Evolutionary conservation across 2,113 vertebrate genomes (phyloP).

Genomic region (Brachyistius frenatus): DNA sequence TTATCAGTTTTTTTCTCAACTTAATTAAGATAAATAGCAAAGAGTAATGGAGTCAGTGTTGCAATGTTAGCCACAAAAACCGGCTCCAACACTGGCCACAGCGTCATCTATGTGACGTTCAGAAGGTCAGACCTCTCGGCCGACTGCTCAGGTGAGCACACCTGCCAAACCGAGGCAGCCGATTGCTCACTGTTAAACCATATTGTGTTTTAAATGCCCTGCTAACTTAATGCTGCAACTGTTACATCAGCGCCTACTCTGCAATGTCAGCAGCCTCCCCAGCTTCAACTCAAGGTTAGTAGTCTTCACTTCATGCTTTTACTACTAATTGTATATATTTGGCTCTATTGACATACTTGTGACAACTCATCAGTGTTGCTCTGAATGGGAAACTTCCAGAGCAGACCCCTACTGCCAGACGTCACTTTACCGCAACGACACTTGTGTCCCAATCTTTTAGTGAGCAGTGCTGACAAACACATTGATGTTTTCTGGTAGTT

Average conservation of each 20-base stretch:
- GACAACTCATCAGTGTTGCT: not conserved
- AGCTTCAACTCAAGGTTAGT: conserved; percentile 15
- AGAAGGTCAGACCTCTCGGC: not conserved
- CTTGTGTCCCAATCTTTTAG: no score
- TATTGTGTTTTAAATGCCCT: conserved; percentile 24
- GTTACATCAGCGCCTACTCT: conserved; percentile 36
- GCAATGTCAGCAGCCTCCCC: not conserved
- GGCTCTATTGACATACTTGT: not conserved
- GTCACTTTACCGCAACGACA: not conserved
- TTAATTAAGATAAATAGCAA: conserved; percentile 42
- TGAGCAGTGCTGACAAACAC: no score
- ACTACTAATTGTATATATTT: conserved; percentile 19
- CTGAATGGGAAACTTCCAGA: not conserved
- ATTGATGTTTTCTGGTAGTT: no score
- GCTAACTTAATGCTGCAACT: conserved; percentile 30
- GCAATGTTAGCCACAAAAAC: no score
- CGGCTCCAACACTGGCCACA: not conserved
- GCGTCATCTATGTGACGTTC: conserved; percentile 13
- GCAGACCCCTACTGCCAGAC: not conserved
- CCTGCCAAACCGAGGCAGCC: conserved; percentile 28
- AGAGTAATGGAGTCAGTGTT: conserved; percentile 24
- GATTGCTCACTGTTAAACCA: conserved; percentile 39
- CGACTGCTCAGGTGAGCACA: conserved; percentile 22
- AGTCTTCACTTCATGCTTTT: conserved; percentile 5
- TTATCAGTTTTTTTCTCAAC: conserved; percentile 10